phyloP scores from a whole-genome alignment of 2,888 invertebrate genomes.

The Campopleginae sp. region DNA sequence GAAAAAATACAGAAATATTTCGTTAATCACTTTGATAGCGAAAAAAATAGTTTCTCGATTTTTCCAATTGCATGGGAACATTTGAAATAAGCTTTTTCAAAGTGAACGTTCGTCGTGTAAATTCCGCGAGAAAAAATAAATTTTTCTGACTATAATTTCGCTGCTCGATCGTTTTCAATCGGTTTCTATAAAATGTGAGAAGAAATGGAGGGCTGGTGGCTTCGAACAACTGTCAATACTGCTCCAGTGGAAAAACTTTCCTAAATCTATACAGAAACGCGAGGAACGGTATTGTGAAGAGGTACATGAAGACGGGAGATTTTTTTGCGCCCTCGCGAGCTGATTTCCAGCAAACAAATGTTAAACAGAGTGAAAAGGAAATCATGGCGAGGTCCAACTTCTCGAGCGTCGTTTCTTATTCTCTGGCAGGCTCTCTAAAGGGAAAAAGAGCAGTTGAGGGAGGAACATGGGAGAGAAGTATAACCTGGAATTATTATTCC shows the following conservation, averaged over 20 bases:
- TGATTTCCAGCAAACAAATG: conserved; percentile 78
- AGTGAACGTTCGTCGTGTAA: background rate
- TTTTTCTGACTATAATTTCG: background rate
- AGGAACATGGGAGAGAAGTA: conserved; percentile 69
- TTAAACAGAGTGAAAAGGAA: conserved; percentile 71
- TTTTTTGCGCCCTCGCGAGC: conserved; percentile 71
- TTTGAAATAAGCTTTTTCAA: background rate
- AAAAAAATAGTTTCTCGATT: background rate
- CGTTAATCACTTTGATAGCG: background rate
- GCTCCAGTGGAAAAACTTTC: background rate
- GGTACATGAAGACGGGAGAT: background rate
- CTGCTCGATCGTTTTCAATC: conserved; percentile 46
- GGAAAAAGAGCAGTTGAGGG: conserved; percentile 64
- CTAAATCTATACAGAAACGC: conserved; percentile 5
- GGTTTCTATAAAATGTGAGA: conserved; percentile 13
- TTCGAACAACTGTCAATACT: conserved; percentile 1
- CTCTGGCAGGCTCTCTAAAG: background rate
- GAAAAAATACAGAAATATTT: background rate
- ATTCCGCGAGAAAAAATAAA: background rate
- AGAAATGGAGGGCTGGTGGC: background rate
- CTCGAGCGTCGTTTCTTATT: conserved; percentile 57
- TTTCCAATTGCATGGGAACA: background rate
- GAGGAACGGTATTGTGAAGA: background rate
- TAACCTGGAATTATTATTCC: conserved; percentile 69
- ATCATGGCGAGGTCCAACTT: conserved; percentile 49